Evolutionary conservation across 30 jellyfish, hydroid and myxozoan genomes (phyloP).

Genomic region (Turritopsis rubra): DNA sequence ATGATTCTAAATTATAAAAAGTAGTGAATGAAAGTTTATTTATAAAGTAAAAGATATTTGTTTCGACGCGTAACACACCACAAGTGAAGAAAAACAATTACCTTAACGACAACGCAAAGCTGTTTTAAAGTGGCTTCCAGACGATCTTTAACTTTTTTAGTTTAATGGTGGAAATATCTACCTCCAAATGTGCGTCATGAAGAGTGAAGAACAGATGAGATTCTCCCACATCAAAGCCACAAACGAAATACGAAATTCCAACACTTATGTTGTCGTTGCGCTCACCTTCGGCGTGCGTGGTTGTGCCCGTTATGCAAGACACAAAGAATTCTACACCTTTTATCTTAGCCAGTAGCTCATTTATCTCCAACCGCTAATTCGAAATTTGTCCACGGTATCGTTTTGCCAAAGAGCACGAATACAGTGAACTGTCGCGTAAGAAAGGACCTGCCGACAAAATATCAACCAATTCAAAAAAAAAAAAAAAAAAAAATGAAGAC

Average conservation of each 20-base stretch:
- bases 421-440: no score
- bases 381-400: no score
- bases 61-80: not conserved
- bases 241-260: not conserved
- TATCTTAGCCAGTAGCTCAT: not conserved
- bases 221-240: not conserved
- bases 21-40: not conserved
- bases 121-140: not conserved
- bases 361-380: not conserved
- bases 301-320: not conserved
- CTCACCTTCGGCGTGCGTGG: not conserved
- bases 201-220: not conserved
- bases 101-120: not conserved
- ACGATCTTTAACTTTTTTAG: not conserved
- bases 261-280: not conserved
- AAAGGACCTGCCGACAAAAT: no score
- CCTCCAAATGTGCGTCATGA: no score
- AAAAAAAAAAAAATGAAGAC: no score
- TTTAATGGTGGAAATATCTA: not conserved
- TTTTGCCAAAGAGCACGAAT: no score
- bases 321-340: not conserved
- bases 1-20: not conserved
- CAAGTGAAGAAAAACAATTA: not conserved
- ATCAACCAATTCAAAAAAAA: no score
- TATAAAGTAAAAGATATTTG: not conserved